These are phyloP conservation scores for Chloroceryle amazona DNA, from an alignment of 2,797 vertebrate species.

Conservation along the genomic window DNA sequence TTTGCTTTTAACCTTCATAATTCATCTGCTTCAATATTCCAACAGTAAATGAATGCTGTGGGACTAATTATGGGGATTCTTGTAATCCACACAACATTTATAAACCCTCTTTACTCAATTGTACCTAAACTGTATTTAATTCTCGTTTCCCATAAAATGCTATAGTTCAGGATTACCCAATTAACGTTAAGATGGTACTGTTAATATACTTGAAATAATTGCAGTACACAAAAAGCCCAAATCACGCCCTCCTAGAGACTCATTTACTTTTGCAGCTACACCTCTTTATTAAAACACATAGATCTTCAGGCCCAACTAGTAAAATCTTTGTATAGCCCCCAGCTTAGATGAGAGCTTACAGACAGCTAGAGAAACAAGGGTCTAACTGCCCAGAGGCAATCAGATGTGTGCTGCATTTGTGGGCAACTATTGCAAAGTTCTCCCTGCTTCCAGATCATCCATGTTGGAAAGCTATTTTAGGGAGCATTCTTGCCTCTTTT, in stretches of 20 bases:
- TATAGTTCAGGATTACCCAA: slow-evolving; percentile 63
- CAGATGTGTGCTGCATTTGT: rapidly evolving
- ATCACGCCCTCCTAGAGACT: background rate
- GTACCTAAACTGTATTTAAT: slow-evolving; percentile 66
- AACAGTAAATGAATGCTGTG: slow-evolving; percentile 60
- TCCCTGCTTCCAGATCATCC: background rate
- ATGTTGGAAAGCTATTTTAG: background rate
- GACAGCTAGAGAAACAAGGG: background rate
- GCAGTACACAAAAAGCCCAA: slow-evolving; percentile 46
- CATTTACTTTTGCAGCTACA: slow-evolving; percentile 51
- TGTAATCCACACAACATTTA: slow-evolving; percentile 62
- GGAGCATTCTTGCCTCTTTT: background rate
- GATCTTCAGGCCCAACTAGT: background rate
- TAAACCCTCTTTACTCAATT: slow-evolving; percentile 70
- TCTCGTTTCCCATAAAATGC: slow-evolving; percentile 62
- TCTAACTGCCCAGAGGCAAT: background rate
- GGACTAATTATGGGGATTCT: slow-evolving; percentile 79
- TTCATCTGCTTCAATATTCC: slow-evolving; percentile 71
- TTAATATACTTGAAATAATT: slow-evolving; percentile 72
- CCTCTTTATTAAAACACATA: slow-evolving; percentile 33
- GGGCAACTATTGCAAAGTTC: background rate
- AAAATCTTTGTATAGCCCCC: background rate
- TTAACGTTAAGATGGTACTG: slow-evolving; percentile 50
- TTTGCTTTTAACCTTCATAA: slow-evolving; percentile 76
- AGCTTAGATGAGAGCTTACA: background rate